A percentile compares a stretch with the other conserved stretches of the same genome.
Conservation (phyloP, 2,888 invertebrate species). For the Drosophila vallismaia region DNA sequence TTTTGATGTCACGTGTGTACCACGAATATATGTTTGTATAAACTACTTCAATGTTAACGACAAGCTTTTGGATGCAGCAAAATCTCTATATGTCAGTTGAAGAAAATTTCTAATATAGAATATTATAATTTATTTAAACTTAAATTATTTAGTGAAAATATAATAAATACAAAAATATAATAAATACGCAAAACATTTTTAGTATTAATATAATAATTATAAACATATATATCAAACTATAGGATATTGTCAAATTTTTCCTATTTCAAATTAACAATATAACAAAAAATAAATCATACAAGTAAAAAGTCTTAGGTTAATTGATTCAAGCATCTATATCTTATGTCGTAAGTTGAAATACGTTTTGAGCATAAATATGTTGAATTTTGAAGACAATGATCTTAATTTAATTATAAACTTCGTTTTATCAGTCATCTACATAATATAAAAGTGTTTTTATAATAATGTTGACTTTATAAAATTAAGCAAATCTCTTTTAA, state of each 20-base stretch:
- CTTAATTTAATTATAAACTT: neutral
- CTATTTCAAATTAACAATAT: neutral
- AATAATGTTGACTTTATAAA: neutral
- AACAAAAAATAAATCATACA: constrained; percentile 12
- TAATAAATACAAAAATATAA: neutral
- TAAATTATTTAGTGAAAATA: neutral
- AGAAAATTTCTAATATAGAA: neutral
- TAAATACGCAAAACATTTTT: neutral
- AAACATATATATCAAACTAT: constrained; percentile 20
- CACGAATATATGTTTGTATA: neutral
- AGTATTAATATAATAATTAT: neutral
- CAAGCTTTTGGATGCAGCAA: neutral
- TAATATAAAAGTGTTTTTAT: neutral
- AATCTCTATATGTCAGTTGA: neutral
- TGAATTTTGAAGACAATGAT: constrained; percentile 18
- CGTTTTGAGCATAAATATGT: constrained; percentile 8
- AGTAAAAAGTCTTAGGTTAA: constrained; percentile 33
- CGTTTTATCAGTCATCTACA: neutral
- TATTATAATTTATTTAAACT: neutral
- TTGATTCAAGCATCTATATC: constrained; percentile 28
- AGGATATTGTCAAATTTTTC: constrained; percentile 20
- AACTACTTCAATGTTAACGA: neutral
- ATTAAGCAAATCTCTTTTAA: neutral
- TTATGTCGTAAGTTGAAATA: neutral
- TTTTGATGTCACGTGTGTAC: neutral